Evolutionary conservation across 1,140 invertebrate species (phyloP).

Genomic region (Drosophila willistoni): DNA sequence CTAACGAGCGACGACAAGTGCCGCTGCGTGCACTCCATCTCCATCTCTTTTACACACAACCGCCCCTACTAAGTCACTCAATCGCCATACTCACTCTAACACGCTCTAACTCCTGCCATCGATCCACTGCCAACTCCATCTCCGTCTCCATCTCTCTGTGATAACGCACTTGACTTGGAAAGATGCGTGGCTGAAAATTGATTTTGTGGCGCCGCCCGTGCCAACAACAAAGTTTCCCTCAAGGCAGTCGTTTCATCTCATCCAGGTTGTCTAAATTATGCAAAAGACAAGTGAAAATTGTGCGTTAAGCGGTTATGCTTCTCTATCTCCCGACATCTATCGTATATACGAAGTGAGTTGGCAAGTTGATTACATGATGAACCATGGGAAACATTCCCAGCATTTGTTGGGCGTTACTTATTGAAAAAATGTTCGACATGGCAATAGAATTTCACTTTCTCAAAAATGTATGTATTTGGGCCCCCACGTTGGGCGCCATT

Average conservation of each 20-base stretch:
- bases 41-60: conserved; percentile 26
- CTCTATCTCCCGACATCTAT: neutral
- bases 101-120: conserved; percentile 10
- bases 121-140: conserved; percentile 2
- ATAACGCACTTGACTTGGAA: conserved; percentile 50
- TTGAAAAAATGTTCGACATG: too few relatives aligned
- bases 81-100: too few relatives aligned
- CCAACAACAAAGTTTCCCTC: conserved; percentile 30
- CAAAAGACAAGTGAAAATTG: conserved; percentile 78
- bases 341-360: conserved; percentile 5
- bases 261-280: conserved; percentile 70
- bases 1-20: conserved; percentile 79
- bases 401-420: neutral
- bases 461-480: neutral
- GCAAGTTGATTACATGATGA: neutral
- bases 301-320: conserved; percentile 58
- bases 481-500: conserved; percentile 3
- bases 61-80: neutral
- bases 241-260: conserved; percentile 33
- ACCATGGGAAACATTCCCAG: neutral
- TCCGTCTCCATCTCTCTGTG: conserved; percentile 26
- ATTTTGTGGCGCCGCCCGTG: conserved; percentile 78
- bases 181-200: conserved; percentile 71
- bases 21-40: conserved; percentile 44
- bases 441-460: neutral